These are phyloP conservation scores for Amiota communis DNA, from an alignment of 2,888 invertebrate species.

Conservation along the genomic window DNA sequence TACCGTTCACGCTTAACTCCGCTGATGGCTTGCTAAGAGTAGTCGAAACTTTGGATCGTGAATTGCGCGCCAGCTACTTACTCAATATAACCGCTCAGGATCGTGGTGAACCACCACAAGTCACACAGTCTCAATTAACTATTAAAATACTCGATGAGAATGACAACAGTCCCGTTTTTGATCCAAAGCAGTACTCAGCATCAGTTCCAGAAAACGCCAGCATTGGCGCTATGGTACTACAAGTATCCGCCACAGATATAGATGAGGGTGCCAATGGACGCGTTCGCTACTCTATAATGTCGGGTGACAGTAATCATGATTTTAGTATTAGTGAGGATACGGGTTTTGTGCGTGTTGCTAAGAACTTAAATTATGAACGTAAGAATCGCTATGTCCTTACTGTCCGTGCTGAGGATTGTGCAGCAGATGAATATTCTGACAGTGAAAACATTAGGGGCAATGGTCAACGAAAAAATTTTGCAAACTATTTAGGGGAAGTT, in stretches of 20 bases:
- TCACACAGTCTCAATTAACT: slow-evolving; percentile 80
- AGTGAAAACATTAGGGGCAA: slow-evolving; percentile 18
- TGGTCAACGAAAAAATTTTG: background rate
- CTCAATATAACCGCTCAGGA: slow-evolving; percentile 88
- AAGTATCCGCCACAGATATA: slow-evolving; percentile 91
- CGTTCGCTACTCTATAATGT: slow-evolving; percentile 90
- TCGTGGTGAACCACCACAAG: slow-evolving; percentile 87
- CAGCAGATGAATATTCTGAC: slow-evolving; percentile 78
- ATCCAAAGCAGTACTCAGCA: slow-evolving; percentile 91
- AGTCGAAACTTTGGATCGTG: slow-evolving; percentile 89
- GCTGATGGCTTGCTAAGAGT: slow-evolving; percentile 91
- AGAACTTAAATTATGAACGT: slow-evolving; percentile 94
- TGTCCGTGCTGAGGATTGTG: slow-evolving; percentile 91
- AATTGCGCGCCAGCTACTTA: slow-evolving; percentile 82
- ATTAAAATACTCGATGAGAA: slow-evolving; percentile 90
- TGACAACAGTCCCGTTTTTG: slow-evolving; percentile 91
- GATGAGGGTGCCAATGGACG: slow-evolving; percentile 93
- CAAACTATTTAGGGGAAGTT: slow-evolving; percentile 62
- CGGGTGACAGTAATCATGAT: slow-evolving; percentile 92
- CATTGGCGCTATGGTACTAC: slow-evolving; percentile 91
- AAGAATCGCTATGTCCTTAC: slow-evolving; percentile 87
- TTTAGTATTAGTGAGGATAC: slow-evolving; percentile 94
- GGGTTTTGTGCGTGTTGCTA: slow-evolving; percentile 91
- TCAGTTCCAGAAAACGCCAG: slow-evolving; percentile 94
- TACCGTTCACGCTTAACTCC: slow-evolving; percentile 87